phyloP scores from a whole-genome alignment of 2,888 invertebrate species.

The Orthosia cruda region DNA sequence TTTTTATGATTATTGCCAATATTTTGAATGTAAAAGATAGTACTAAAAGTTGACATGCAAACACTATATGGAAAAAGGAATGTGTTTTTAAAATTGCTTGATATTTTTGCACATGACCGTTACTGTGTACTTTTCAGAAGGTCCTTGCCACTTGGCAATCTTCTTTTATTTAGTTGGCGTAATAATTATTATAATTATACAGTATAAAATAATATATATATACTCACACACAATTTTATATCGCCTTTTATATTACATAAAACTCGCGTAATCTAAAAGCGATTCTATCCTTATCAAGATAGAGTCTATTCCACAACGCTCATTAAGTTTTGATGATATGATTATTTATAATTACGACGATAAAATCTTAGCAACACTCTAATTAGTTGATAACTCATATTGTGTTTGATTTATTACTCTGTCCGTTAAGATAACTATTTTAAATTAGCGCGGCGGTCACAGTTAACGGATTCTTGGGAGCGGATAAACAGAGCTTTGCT shows the following conservation, averaged over 20 bases:
- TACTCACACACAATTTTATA: slow-evolving; percentile 1
- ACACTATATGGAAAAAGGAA: no score
- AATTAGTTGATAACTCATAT: slow-evolving; percentile 55
- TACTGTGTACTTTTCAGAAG: no score
- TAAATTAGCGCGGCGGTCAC: slow-evolving; percentile 8
- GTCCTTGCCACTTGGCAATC: neutral
- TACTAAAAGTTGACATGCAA: no score
- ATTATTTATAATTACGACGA: slow-evolving; percentile 45
- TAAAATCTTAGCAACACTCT: slow-evolving; percentile 46
- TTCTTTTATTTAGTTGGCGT: slow-evolving; percentile 18
- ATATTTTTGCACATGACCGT: no score
- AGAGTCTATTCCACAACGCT: slow-evolving; percentile 16
- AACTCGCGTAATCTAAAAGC: neutral
- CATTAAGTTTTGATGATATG: slow-evolving; percentile 4
- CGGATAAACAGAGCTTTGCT: neutral
- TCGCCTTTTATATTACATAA: neutral
- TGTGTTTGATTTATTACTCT: slow-evolving; percentile 39
- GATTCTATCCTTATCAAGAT: neutral
- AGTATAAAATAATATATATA: slow-evolving; percentile 11
- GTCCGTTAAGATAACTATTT: slow-evolving; percentile 34
- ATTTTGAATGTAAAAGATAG: no score
- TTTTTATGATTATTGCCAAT: no score
- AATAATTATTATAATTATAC: slow-evolving; percentile 8
- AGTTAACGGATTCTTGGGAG: slow-evolving; percentile 5
- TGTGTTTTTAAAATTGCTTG: no score